Percentiles rank a stretch among this genome's conserved stretches.
Evolutionary conservation across 2,113 vertebrate genomes (phyloP).

Genomic region (Gasterosteus aculeatus): DNA sequence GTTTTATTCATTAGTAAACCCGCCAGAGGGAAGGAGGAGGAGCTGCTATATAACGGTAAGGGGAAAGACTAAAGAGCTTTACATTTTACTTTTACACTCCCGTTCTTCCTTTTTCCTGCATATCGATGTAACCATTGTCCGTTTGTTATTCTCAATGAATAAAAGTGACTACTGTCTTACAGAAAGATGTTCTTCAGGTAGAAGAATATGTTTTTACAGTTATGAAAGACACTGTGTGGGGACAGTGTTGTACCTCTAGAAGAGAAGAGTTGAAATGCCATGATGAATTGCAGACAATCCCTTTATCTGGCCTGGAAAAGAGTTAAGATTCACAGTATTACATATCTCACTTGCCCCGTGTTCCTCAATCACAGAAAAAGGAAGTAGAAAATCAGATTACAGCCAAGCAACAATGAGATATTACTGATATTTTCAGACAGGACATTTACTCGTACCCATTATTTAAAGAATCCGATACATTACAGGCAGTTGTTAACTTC

Average conservation of each 20-base stretch:
- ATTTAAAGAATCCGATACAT: neutral
- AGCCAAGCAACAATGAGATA: neutral
- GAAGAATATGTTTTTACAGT: neutral
- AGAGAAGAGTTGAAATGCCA: slow-evolving; percentile 74
- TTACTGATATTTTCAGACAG: neutral
- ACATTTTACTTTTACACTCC: neutral
- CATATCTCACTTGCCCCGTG: neutral
- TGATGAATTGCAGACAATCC: slow-evolving; percentile 72
- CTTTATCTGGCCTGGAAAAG: slow-evolving; percentile 76
- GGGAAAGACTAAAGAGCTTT: neutral
- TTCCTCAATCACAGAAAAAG: neutral
- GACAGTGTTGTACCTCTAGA: slow-evolving; percentile 64
- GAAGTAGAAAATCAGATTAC: neutral
- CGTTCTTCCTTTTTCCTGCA: neutral
- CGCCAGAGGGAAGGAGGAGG: neutral
- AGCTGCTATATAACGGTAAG: no score
- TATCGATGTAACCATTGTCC: neutral
- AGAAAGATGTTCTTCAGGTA: neutral
- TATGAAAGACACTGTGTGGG: neutral
- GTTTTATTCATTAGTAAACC: neutral
- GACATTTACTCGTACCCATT: neutral
- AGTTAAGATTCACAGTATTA: slow-evolving; percentile 15
- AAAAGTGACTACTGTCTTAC: neutral
- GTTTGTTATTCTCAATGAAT: neutral
- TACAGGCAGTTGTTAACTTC: neutral